Evolutionary conservation across 2,113 vertebrate genomes (phyloP), one percentile per base, ranked within the genome.

Genomic region (Chaetura pelagica): DNA sequence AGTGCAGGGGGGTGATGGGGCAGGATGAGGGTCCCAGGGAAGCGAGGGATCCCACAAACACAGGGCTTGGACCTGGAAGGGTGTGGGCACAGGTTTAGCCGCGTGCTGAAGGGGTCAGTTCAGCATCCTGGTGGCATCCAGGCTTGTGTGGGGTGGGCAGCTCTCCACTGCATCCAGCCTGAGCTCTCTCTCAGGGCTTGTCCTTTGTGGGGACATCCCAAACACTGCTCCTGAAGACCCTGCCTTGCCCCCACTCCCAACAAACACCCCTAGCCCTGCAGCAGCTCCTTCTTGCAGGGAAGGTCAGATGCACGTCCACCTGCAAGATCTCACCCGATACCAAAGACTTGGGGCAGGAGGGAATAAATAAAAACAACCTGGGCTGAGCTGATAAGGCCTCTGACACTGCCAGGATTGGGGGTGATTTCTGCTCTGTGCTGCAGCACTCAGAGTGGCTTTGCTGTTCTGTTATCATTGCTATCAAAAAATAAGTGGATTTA

Each of bases 221-320:
- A 34, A 32, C 0, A 8, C 44, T 74, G 22, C 9, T 57, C 16
- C 10, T 23, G 54, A 34, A 30, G 10, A 12, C 48, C n/a, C 55
- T 5, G 44, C 30, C 48, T 7, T 71, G 40, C 34, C 34, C 34
- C 72, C n/a, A n/a, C 4, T 38, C 5, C 61, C 58, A 8, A 0
- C 7, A 3, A 52, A 27, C 40, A 15, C 26, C 48, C 29, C 0
- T 10, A 32, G 20, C 40, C 54, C 66, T 18, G 16, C 0, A 0
- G 40, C n/a, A 77, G 52, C 38, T 42, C 35, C 42, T 20, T 27
- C 0, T 27, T 26, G 38, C 57, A 15, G 22, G 38, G 17, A 10
- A 46, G 16, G 64, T 9, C 1, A 5, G 82, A 22, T 20, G 34
- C 1, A 0, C 1, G 0, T 34, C 52, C 61, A 4, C 0, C 0